phyloP scores from a whole-genome alignment of 2,888 invertebrate genomes.

The Anoncus sp. region DNA sequence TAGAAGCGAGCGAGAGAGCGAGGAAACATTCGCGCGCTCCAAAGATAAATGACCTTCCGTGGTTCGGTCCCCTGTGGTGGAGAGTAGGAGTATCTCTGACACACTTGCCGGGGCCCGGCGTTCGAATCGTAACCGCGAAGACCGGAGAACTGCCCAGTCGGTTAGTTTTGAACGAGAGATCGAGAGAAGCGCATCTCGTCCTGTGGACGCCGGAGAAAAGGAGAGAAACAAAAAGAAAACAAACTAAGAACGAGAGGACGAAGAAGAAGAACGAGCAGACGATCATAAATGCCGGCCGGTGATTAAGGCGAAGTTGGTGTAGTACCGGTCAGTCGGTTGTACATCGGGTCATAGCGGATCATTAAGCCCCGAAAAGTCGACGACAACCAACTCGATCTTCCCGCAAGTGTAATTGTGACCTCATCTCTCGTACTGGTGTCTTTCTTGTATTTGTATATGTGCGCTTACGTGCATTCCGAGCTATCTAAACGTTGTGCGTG shows the following conservation, averaged over 20 bases:
- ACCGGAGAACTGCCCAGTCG: conserved; percentile 73
- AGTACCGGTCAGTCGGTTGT: conserved; percentile 40
- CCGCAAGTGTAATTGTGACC: conserved; percentile 28
- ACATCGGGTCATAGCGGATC: background rate
- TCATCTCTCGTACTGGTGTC: conserved; percentile 30
- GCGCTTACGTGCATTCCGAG: conserved; percentile 35
- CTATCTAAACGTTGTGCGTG: conserved; percentile 28
- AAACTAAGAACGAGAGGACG: background rate
- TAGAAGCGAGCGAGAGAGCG: conserved; percentile 32
- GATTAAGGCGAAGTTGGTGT: conserved; percentile 33
- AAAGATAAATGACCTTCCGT: conserved; percentile 82
- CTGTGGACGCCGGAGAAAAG: conserved; percentile 25
- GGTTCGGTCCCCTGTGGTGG: conserved; percentile 72
- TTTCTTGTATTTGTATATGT: conserved; percentile 9
- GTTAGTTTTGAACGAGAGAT: conserved; percentile 82
- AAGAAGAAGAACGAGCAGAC: conserved; percentile 29
- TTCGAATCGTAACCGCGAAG: conserved; percentile 77
- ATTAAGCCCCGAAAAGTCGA: conserved; percentile 5
- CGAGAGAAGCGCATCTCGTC: conserved; percentile 76
- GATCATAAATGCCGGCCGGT: conserved; percentile 14
- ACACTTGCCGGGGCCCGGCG: conserved; percentile 79
- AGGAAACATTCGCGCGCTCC: conserved; percentile 50
- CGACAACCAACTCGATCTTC: conserved; percentile 6
- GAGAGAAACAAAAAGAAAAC: too few relatives aligned
- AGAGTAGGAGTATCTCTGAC: conserved; percentile 83